These are phyloP conservation scores for Porites lobata DNA, from an alignment of 92 coral and sea anemone species.

Conservation along the genomic window DNA sequence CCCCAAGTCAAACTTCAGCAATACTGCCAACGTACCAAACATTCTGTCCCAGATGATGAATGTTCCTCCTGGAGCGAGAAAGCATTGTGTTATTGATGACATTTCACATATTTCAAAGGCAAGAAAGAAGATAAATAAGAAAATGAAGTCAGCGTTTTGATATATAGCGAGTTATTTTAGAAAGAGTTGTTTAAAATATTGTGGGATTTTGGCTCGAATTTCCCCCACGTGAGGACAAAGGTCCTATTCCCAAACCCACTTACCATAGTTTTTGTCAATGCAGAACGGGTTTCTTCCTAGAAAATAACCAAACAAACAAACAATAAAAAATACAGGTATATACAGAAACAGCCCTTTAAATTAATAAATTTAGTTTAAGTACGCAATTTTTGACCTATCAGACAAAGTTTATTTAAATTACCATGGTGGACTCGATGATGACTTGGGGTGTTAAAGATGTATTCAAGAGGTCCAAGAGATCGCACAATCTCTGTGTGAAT, in stretches of 20 bases:
- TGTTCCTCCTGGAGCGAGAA: slow-evolving; percentile 65
- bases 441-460: slow-evolving; percentile 91
- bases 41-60: slow-evolving; percentile 87
- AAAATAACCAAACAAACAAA: slow-evolving; percentile 9
- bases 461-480: slow-evolving; percentile 93
- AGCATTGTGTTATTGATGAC: neutral
- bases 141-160: too few relatives aligned
- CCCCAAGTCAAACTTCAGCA: neutral
- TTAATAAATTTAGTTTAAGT: too few relatives aligned
- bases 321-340: too few relatives aligned
- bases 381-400: too few relatives aligned
- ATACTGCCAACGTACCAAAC: slow-evolving; percentile 72
- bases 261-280: slow-evolving; percentile 97
- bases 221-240: too few relatives aligned
- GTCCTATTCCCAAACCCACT: slow-evolving; percentile 12
- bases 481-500: slow-evolving; percentile 94
- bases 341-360: too few relatives aligned
- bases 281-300: slow-evolving; percentile 96
- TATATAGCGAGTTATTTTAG: too few relatives aligned
- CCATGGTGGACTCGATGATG: slow-evolving; percentile 99
- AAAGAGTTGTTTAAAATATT: too few relatives aligned
- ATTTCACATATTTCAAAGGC: too few relatives aligned
- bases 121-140: too few relatives aligned
- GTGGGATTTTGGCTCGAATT: too few relatives aligned
- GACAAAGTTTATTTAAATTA: neutral